phyloP scores from a whole-genome alignment of 2,888 invertebrate genomes.

The Blastobasis adustella region DNA sequence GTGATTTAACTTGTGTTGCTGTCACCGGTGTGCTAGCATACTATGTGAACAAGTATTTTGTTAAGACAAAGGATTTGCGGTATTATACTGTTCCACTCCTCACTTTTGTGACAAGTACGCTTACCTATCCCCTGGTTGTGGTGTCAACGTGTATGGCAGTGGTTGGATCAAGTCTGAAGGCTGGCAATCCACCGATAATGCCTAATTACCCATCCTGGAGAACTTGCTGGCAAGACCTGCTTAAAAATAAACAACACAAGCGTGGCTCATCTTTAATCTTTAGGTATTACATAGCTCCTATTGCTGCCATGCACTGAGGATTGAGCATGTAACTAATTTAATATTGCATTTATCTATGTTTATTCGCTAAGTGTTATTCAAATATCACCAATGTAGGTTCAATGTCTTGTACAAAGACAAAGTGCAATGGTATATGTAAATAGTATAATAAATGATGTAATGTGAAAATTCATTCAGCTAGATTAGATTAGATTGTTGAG shows the following conservation, averaged over 20 bases:
- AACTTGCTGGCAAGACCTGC: constrained; percentile 88
- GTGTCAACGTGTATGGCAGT: constrained; percentile 94
- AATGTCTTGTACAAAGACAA: constrained; percentile 39
- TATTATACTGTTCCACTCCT: constrained; percentile 73
- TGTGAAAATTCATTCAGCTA: constrained; percentile 50
- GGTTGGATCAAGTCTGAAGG: constrained; percentile 83
- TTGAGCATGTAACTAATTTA: constrained; percentile 33
- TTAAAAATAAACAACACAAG: constrained; percentile 84
- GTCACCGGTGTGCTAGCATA: constrained; percentile 85
- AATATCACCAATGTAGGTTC: constrained; percentile 65
- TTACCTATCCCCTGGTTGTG: constrained; percentile 95
- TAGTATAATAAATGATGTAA: constrained; percentile 60
- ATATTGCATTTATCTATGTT: constrained; percentile 59
- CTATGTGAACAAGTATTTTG: constrained; percentile 85
- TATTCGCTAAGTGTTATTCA: constrained; percentile 71
- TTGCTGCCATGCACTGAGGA: constrained; percentile 47
- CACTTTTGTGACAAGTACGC: constrained; percentile 84
- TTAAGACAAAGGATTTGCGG: constrained; percentile 80
- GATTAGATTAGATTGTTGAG: constrained; percentile 58
- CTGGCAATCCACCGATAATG: constrained; percentile 90
- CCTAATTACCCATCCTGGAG: constrained; percentile 87
- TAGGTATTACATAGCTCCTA: constrained; percentile 78
- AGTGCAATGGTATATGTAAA: constrained; percentile 59
- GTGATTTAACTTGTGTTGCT: constrained; percentile 87
- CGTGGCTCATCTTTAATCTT: constrained; percentile 89